A percentile compares a stretch with the other conserved stretches of the same genome.
phyloP scores from a whole-genome alignment of 2,797 vertebrate species.

The Distichodus sexfasciatus region DNA sequence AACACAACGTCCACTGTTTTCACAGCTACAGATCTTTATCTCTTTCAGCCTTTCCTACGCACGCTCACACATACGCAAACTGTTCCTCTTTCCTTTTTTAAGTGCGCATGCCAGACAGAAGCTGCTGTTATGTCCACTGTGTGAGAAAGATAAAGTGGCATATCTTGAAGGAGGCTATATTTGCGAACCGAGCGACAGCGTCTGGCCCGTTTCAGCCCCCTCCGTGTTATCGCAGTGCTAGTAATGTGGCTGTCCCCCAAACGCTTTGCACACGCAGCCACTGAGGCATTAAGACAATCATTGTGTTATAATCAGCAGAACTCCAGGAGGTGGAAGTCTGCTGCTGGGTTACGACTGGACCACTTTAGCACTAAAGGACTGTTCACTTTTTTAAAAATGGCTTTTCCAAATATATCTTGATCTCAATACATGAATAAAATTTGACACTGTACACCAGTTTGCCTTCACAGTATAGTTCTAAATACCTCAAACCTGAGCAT shows the following conservation, averaged over 20 bases:
- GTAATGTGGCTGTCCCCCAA: neutral
- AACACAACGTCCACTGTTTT: constrained; percentile 24
- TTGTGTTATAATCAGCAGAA: neutral
- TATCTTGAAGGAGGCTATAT: constrained; percentile 5
- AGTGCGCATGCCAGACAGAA: constrained; percentile 12
- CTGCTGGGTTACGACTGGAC: neutral
- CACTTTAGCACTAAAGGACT: no score
- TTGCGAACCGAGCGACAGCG: constrained; percentile 12
- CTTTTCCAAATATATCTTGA: no score
- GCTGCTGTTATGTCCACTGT: constrained; percentile 29
- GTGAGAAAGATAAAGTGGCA: constrained; percentile 40
- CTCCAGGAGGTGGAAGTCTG: neutral
- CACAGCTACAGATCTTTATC: constrained; percentile 32
- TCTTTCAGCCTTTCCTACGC: neutral
- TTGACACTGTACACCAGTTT: no score
- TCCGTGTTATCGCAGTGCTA: neutral
- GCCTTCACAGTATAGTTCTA: no score
- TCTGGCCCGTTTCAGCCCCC: neutral
- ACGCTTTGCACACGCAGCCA: neutral
- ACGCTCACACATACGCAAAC: constrained; percentile 10
- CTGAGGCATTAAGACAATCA: neutral
- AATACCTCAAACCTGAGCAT: no score
- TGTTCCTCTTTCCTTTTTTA: constrained; percentile 44
- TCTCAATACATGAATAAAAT: no score
- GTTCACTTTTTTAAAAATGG: no score